Conservation (phyloP, 2,113 vertebrate genomes). For the Muntiacus muntjak region DNA sequence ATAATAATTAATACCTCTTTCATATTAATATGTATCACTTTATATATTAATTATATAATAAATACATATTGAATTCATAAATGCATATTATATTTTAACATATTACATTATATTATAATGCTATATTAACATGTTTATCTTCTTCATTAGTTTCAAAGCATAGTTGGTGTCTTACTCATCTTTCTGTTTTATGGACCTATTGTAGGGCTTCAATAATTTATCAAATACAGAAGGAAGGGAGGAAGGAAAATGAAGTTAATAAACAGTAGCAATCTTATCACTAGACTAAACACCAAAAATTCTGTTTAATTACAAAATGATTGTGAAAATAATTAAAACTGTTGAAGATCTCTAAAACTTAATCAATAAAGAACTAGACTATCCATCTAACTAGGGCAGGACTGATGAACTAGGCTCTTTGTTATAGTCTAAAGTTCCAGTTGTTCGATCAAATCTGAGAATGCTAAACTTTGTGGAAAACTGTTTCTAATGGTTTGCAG, state of each 20-base stretch:
- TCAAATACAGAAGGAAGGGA: background rate
- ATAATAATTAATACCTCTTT: background rate
- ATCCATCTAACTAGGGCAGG: background rate
- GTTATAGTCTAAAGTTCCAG: background rate
- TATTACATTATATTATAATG: background rate
- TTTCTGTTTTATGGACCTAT: background rate
- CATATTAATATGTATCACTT: background rate
- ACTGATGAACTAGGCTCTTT: background rate
- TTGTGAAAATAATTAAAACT: constrained; percentile 29
- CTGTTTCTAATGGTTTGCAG: background rate
- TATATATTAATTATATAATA: background rate
- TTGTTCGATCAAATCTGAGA: background rate
- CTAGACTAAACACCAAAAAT: background rate
- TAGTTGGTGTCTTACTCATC: background rate
- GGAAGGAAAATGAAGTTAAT: background rate
- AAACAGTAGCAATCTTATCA: background rate
- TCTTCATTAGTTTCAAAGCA: background rate
- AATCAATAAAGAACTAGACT: background rate
- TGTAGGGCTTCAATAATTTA: background rate
- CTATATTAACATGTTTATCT: background rate
- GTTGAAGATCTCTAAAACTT: background rate
- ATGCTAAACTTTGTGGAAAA: background rate
- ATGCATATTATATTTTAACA: background rate
- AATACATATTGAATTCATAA: background rate
- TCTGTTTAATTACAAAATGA: background rate